Evolutionary conservation across 2,113 vertebrate species (phyloP).

Genomic region (Myotis davidii): DNA sequence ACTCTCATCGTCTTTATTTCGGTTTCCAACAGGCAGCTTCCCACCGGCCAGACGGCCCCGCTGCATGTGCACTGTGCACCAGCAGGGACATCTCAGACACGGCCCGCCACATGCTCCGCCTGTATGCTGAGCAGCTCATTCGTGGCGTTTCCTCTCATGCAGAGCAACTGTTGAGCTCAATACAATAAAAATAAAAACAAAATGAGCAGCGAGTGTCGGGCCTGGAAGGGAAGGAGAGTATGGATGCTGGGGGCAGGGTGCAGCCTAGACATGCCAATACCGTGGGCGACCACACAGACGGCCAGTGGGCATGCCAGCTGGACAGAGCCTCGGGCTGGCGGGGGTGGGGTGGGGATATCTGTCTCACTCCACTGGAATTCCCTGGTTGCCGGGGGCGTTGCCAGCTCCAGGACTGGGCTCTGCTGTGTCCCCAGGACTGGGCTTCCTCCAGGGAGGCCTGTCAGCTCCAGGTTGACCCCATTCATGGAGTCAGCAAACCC

Average conservation of each 20-base stretch:
- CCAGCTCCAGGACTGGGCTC: neutral
- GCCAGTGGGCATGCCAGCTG: neutral
- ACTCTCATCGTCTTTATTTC: neutral
- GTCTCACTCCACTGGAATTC: neutral
- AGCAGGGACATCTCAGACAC: accelerated
- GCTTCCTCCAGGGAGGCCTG: too few relatives aligned
- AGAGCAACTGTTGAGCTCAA: neutral
- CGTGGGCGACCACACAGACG: accelerated
- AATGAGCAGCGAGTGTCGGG: neutral
- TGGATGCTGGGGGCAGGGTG: neutral
- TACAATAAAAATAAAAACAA: neutral
- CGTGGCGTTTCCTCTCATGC: neutral
- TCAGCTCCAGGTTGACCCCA: neutral
- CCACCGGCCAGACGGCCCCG: neutral
- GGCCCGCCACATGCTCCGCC: neutral
- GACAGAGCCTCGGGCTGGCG: neutral
- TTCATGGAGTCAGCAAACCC: neutral
- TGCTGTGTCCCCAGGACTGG: neutral
- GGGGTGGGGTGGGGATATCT: neutral
- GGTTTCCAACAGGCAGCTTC: neutral
- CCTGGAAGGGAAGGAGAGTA: neutral
- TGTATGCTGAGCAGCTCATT: neutral
- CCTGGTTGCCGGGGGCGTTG: accelerated
- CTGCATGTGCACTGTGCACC: neutral
- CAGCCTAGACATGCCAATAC: neutral